Evolutionary conservation across 2,113 vertebrate species (phyloP).

Genomic region (Labrus mixtus): DNA sequence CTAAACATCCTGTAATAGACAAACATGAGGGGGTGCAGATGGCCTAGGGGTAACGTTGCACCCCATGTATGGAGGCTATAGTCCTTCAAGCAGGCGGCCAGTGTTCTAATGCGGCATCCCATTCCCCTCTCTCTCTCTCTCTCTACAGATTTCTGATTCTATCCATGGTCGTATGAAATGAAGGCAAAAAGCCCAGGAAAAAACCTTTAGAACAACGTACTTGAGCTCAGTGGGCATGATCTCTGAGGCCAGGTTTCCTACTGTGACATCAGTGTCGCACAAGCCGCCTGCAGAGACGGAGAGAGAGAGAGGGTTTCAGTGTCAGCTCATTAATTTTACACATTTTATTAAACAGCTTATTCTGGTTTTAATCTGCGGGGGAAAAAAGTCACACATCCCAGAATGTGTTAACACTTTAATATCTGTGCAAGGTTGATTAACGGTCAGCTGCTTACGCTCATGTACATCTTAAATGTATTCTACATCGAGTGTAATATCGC

Average conservation of each 20-base stretch:
- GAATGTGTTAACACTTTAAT: not conserved
- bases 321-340: not conserved
- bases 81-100: too few species aligned
- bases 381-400: not conserved
- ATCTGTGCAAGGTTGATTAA: not conserved
- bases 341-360: not conserved
- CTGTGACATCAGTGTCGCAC: constrained; percentile 71
- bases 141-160: too few species aligned
- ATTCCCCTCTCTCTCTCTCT: too few species aligned
- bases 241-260: constrained; percentile 90
- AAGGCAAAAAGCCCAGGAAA: too few species aligned
- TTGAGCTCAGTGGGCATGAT: constrained; percentile 91
- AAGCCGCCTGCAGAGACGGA: constrained; percentile 76
- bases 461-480: not conserved
- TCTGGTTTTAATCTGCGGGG: not conserved
- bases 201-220: constrained; percentile 70
- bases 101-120: too few species aligned
- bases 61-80: too few species aligned
- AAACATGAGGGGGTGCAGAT: too few species aligned
- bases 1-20: too few species aligned
- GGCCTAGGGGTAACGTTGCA: too few species aligned
- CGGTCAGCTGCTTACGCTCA: not conserved
- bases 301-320: not conserved
- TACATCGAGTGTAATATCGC: too few species aligned
- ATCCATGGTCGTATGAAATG: too few species aligned